phyloP scores from a whole-genome alignment of 64 coral and sea anemone species.

The Acropora tenuis region DNA sequence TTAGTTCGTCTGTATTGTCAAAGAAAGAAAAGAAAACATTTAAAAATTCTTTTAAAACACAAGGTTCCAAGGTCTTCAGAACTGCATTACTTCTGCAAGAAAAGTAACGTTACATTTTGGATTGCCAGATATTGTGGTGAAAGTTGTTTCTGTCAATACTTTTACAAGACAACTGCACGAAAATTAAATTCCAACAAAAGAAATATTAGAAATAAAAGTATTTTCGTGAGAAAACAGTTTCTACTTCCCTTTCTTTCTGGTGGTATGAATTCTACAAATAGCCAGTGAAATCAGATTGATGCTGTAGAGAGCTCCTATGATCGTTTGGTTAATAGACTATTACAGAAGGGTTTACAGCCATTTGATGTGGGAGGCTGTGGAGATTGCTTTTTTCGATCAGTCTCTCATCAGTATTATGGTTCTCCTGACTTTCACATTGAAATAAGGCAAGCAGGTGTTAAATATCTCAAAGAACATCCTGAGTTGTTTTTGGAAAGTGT shows the following conservation, averaged over 20 bases:
- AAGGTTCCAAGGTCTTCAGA: too few relatives aligned
- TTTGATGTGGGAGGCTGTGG: conserved; percentile 71
- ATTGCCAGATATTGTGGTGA: too few relatives aligned
- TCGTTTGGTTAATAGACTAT: conserved; percentile 55
- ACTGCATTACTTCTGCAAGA: too few relatives aligned
- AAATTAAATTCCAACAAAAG: too few relatives aligned
- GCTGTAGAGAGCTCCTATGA: conserved; percentile 33
- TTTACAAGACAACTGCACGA: too few relatives aligned
- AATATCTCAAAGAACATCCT: conserved; percentile 67
- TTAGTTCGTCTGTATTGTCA: too few relatives aligned
- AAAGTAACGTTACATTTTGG: too few relatives aligned
- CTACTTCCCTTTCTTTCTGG: conserved; percentile 28
- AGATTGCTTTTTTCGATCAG: conserved; percentile 69
- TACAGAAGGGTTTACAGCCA: conserved; percentile 62
- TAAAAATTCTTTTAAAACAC: too few relatives aligned
- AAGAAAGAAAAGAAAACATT: too few relatives aligned
- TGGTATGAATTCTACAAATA: conserved; percentile 38
- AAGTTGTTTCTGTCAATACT: too few relatives aligned
- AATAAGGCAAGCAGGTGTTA: conserved; percentile 64
- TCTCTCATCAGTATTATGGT: conserved; percentile 75
- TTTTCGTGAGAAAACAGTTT: too few relatives aligned
- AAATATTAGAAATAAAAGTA: too few relatives aligned
- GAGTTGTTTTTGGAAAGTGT: conserved; percentile 71
- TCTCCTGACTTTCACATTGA: conserved; percentile 65
- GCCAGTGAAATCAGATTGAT: conserved; percentile 13